Percentiles rank a stretch among this genome's conserved stretches.
phyloP scores from a whole-genome alignment of 2,888 invertebrate genomes.

The Hypolimnas misippus region DNA sequence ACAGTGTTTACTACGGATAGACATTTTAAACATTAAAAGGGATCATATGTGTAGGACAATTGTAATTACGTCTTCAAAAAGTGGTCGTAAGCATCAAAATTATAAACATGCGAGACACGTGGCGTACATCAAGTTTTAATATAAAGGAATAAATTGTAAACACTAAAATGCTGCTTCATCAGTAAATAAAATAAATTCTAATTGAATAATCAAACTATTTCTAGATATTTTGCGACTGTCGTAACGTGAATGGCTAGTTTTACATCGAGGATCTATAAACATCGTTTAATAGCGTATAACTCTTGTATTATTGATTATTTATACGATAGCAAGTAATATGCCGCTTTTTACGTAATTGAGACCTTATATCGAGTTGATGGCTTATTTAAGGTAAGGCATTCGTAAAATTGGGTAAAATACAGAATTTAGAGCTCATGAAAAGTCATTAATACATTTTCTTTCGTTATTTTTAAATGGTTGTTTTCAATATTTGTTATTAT shows the following conservation, averaged over 20 bases:
- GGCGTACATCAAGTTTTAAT: no score
- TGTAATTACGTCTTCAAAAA: no score
- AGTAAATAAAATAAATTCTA: no score
- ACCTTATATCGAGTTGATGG: background rate
- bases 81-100: no score
- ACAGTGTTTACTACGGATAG: no score
- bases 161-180: no score
- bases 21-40: no score
- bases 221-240: no score
- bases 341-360: constrained; percentile 15
- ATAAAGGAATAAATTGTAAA: no score
- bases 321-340: constrained; percentile 8
- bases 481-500: background rate
- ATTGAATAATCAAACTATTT: no score
- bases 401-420: background rate
- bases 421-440: background rate
- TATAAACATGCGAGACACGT: no score
- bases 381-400: constrained; percentile 12
- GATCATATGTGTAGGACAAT: no score
- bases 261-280: constrained; percentile 25
- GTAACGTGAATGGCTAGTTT: constrained; percentile 8
- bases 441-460: background rate
- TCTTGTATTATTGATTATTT: constrained; percentile 16
- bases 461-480: constrained; percentile 1
- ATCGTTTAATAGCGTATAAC: constrained; percentile 19